These are phyloP conservation scores for Agonopterix subpropinquella DNA, from an alignment of 2,888 invertebrate species.

Conservation along the genomic window DNA sequence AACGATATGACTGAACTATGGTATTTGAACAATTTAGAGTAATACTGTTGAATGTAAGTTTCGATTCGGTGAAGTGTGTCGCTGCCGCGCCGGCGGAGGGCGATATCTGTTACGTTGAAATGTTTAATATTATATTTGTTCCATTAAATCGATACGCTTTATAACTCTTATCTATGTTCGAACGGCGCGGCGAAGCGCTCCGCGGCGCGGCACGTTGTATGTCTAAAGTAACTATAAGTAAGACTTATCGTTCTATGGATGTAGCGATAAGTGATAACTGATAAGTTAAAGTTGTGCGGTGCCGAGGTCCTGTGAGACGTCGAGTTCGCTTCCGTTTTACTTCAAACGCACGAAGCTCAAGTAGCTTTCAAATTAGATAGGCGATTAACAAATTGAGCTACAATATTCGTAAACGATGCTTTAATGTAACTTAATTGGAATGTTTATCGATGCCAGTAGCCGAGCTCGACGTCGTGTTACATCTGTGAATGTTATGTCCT, in stretches of 20 bases:
- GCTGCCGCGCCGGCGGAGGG: slow-evolving; percentile 39
- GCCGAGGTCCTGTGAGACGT: slow-evolving; percentile 51
- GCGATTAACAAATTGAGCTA: slow-evolving; percentile 71
- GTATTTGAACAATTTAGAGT: slow-evolving; percentile 44
- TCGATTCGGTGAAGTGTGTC: slow-evolving; percentile 33
- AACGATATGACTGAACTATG: slow-evolving; percentile 65
- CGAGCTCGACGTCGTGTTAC: slow-evolving; percentile 40
- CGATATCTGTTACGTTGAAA: slow-evolving; percentile 37
- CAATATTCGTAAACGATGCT: slow-evolving; percentile 61
- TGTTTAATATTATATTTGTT: slow-evolving; percentile 51
- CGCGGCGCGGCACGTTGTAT: slow-evolving; percentile 46
- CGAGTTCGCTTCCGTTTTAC: slow-evolving; percentile 44
- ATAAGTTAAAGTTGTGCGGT: slow-evolving; percentile 46
- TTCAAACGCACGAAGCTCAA: slow-evolving; percentile 45
- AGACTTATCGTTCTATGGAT: slow-evolving; percentile 43
- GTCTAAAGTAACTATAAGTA: slow-evolving; percentile 50
- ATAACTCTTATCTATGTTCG: slow-evolving; percentile 53
- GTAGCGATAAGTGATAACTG: slow-evolving; percentile 40
- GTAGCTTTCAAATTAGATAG: slow-evolving; percentile 70
- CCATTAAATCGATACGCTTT: slow-evolving; percentile 65
- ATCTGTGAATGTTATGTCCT: slow-evolving; percentile 21
- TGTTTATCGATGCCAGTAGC: slow-evolving; percentile 25
- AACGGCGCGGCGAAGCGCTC: slow-evolving; percentile 24
- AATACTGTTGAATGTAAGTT: slow-evolving; percentile 51
- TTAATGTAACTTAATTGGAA: slow-evolving; percentile 57